Evolutionary conservation across 2,888 invertebrate species (phyloP).

Genomic region (Chloroclysta siterata): DNA sequence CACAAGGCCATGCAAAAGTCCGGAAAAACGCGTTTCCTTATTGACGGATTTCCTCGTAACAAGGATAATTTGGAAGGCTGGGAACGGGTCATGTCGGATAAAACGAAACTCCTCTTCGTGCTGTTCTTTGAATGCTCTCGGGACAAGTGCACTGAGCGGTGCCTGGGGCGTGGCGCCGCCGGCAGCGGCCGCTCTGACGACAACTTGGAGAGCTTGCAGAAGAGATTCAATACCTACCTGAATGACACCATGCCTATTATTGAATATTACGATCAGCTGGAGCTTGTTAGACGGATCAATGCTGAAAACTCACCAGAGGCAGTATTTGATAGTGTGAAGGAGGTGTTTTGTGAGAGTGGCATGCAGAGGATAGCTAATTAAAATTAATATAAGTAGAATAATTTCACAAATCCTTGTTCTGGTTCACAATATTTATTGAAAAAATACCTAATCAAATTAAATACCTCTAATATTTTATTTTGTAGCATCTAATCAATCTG

Average conservation of each 20-base stretch:
- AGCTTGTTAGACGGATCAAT: constrained; percentile 91
- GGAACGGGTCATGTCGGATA: constrained; percentile 92
- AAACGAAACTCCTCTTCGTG: constrained; percentile 93
- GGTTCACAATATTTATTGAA: constrained; percentile 10
- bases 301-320: constrained; percentile 87
- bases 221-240: constrained; percentile 93
- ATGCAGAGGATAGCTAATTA: constrained; percentile 58
- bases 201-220: constrained; percentile 94
- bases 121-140: constrained; percentile 96
- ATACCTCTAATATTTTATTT: constrained; percentile 10
- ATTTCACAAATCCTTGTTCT: constrained; percentile 34
- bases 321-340: constrained; percentile 87
- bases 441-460: constrained; percentile 1
- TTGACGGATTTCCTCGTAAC: constrained; percentile 99
- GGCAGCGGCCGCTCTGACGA: constrained; percentile 98
- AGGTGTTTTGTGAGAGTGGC: constrained; percentile 75
- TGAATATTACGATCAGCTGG: constrained; percentile 89
- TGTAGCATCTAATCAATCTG: constrained; percentile 11
- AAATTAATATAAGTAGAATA: constrained; percentile 52
- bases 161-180: constrained; percentile 93
- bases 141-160: constrained; percentile 93
- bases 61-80: constrained; percentile 98
- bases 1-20: constrained; percentile 91
- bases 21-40: constrained; percentile 91
- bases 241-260: constrained; percentile 96